Evolutionary conservation across 2,888 invertebrate species (phyloP).

Genomic region (Villa cingulata): DNA sequence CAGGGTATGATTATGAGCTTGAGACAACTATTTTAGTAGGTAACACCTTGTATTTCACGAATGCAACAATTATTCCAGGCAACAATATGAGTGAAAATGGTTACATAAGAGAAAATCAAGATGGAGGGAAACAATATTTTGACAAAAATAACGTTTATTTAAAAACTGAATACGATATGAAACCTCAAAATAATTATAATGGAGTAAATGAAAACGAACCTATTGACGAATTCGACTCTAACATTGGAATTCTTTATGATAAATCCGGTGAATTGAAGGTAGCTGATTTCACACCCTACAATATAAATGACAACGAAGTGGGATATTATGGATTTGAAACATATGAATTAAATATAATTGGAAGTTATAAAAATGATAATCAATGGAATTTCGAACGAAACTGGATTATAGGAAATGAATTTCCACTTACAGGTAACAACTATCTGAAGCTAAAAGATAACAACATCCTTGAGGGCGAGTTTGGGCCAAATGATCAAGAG

Average conservation of each 20-base stretch:
- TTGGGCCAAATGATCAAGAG: conserved; percentile 1
- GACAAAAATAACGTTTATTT: not conserved
- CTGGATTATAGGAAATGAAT: conserved; percentile 6
- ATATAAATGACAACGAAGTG: not conserved
- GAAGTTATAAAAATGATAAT: not conserved
- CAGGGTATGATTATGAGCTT: not conserved
- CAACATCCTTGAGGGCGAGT: conserved; percentile 5
- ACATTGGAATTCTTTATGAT: too few species aligned
- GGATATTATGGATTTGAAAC: conserved; percentile 9
- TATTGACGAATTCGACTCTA: not conserved
- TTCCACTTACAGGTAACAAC: conserved; percentile 6
- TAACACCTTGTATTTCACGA: not conserved
- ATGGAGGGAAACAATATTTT: not conserved
- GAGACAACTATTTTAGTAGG: not conserved
- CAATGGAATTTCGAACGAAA: too few species aligned
- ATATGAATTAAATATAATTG: conserved; percentile 6
- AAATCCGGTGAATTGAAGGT: not conserved
- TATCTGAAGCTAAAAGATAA: conserved; percentile 5
- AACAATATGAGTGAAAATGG: not conserved
- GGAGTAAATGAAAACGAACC: not conserved
- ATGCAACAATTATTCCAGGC: not conserved
- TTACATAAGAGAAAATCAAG: not conserved
- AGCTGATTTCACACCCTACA: conserved; percentile 2
- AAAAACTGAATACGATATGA: not conserved
- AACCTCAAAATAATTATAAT: not conserved